These are phyloP conservation scores for Chrysopa pallens DNA, from an alignment of 1,140 invertebrate species.

Conservation along the genomic window DNA sequence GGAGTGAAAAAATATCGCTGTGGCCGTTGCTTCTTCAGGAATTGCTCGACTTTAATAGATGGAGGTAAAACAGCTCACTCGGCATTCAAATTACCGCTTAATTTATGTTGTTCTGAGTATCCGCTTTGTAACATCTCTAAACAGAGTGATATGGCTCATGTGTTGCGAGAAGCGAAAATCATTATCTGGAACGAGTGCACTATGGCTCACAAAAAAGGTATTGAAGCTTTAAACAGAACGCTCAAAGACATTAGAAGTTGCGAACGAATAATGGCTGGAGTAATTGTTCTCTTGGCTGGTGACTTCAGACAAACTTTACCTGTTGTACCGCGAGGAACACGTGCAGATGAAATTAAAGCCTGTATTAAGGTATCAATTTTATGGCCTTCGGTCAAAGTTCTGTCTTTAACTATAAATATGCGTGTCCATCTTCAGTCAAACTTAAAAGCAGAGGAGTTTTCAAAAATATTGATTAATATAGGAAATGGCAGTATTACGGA, in stretches of 20 bases:
- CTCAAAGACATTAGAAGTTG: conserved; percentile 14
- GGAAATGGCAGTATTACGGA: conserved; percentile 16
- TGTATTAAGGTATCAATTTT: conserved; percentile 10
- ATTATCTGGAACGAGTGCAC: conserved; percentile 18
- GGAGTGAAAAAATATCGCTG: conserved; percentile 10
- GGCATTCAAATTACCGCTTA: conserved; percentile 16
- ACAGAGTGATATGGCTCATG: conserved; percentile 9
- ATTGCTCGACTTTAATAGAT: conserved; percentile 30
- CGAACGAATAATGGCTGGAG: conserved; percentile 10
- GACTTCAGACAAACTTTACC: conserved; percentile 30
- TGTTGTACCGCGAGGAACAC: conserved; percentile 19
- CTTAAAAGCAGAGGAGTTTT: conserved; percentile 13
- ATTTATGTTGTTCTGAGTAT: conserved; percentile 14
- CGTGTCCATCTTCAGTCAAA: conserved; percentile 7
- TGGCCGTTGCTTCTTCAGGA: conserved; percentile 26
- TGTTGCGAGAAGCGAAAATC: conserved; percentile 16
- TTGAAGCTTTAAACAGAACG: conserved; percentile 13
- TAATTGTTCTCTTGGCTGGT: conserved; percentile 23
- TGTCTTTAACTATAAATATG: conserved; percentile 16
- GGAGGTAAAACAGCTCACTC: conserved; percentile 15
- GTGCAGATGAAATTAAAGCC: conserved; percentile 13
- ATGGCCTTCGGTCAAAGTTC: conserved; percentile 13
- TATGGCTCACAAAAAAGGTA: conserved; percentile 12
- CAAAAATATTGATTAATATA: conserved; percentile 17
- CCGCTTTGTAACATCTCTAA: conserved; percentile 13